phyloP scores from a whole-genome alignment of 1,140 invertebrate species.

The Homarus americanus region DNA sequence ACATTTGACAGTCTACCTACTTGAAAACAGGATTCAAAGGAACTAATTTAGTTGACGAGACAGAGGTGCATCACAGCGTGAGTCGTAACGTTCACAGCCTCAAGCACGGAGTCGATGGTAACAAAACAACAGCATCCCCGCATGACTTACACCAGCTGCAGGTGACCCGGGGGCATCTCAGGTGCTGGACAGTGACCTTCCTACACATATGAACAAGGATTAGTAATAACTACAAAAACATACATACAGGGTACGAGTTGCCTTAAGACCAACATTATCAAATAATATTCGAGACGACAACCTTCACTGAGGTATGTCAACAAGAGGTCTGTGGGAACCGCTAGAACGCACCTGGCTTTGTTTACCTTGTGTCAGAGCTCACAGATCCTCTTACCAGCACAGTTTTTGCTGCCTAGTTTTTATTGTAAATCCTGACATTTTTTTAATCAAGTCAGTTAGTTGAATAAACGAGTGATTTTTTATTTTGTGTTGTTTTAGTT shows the following conservation, averaged over 20 bases:
- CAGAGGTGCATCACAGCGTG: not conserved
- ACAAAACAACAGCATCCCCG: not conserved
- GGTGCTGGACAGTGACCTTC: not conserved
- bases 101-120: not conserved
- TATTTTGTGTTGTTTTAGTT: too few relatives aligned
- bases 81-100: not conserved
- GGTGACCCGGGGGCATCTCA: not conserved
- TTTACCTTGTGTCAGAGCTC: not conserved
- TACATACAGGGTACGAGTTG: not conserved
- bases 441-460: too few relatives aligned
- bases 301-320: not conserved
- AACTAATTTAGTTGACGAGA: not conserved
- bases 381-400: not conserved
- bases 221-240: not conserved
- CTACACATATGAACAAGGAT: not conserved
- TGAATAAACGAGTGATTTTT: too few relatives aligned
- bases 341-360: not conserved
- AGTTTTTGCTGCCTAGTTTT: too few relatives aligned
- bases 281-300: not conserved
- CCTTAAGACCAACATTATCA: not conserved
- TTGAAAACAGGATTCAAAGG: not conserved
- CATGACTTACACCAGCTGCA: not conserved
- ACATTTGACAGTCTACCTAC: not conserved
- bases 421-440: too few relatives aligned
- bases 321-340: too few relatives aligned